Conservation (phyloP, 2,888 invertebrate genomes). For the Podotricha telesiphe region DNA sequence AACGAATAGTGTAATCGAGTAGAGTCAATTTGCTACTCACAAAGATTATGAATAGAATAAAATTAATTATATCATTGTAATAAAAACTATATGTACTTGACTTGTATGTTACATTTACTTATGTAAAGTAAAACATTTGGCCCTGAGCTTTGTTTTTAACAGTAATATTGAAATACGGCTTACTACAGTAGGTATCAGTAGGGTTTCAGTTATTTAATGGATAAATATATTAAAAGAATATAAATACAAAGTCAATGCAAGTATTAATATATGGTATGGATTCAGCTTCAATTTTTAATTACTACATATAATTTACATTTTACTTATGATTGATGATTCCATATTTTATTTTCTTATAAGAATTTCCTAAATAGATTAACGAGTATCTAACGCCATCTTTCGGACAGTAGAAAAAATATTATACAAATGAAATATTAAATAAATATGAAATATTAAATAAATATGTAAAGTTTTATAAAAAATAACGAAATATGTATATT, state of each 20-base stretch:
- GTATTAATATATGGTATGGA: too few species aligned
- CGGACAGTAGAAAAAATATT: slow-evolving; percentile 53
- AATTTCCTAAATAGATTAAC: neutral
- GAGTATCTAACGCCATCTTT: slow-evolving; percentile 56
- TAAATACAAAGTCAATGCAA: too few species aligned
- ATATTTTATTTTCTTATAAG: slow-evolving; percentile 6
- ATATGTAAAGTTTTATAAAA: too few species aligned
- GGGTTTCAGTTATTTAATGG: too few species aligned
- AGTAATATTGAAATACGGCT: too few species aligned
- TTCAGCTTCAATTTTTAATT: too few species aligned
- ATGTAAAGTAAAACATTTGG: neutral
- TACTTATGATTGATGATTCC: neutral
- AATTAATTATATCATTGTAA: slow-evolving; percentile 3
- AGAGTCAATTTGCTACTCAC: slow-evolving; percentile 32
- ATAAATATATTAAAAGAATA: too few species aligned
- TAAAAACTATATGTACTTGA: neutral
- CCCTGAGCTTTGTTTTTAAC: neutral
- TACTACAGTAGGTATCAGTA: too few species aligned
- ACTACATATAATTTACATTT: neutral
- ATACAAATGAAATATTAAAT: too few species aligned
- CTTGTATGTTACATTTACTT: neutral
- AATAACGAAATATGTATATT: too few species aligned
- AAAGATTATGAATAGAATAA: slow-evolving; percentile 23
- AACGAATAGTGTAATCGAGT: slow-evolving; percentile 37
- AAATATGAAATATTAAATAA: too few species aligned